Percentiles rank a stretch among this genome's conserved stretches.
These are phyloP conservation scores for Tetragonula clypearis DNA, from an alignment of 1,140 invertebrate species.

Conservation along the genomic window DNA sequence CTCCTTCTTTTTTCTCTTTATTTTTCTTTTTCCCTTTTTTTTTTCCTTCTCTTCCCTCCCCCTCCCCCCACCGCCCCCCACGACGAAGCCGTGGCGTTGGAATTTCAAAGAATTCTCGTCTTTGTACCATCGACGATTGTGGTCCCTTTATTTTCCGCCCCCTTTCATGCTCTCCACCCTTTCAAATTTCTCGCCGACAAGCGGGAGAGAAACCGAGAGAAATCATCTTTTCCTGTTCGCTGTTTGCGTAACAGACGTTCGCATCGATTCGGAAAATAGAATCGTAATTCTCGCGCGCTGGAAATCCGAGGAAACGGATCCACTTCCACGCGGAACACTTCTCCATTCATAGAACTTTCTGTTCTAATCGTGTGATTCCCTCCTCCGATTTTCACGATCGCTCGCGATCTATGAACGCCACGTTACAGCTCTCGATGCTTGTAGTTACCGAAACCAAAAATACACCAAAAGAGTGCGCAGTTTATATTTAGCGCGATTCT, in stretches of 20 bases:
- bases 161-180: constrained; percentile 2
- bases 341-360: background rate
- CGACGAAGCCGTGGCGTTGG: constrained; percentile 5
- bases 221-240: constrained; percentile 11
- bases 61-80: background rate
- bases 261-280: constrained; percentile 12
- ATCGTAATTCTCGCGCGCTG: background rate
- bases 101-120: constrained; percentile 25
- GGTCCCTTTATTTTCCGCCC: constrained; percentile 32
- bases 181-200: background rate
- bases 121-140: constrained; percentile 36
- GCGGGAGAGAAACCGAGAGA: background rate
- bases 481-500: no score
- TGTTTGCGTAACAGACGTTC: constrained; percentile 8
- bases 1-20: background rate
- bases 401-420: no score
- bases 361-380: no score
- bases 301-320: background rate
- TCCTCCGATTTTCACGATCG: background rate
- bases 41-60: no score
- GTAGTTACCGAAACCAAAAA: no score
- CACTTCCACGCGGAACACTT: no score
- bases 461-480: no score
- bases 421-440: no score
- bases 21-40: background rate